A percentile compares a stretch with the other conserved stretches of the same genome.
Conservation (phyloP, 1,140 invertebrate genomes). For the Eueides isabella region DNA sequence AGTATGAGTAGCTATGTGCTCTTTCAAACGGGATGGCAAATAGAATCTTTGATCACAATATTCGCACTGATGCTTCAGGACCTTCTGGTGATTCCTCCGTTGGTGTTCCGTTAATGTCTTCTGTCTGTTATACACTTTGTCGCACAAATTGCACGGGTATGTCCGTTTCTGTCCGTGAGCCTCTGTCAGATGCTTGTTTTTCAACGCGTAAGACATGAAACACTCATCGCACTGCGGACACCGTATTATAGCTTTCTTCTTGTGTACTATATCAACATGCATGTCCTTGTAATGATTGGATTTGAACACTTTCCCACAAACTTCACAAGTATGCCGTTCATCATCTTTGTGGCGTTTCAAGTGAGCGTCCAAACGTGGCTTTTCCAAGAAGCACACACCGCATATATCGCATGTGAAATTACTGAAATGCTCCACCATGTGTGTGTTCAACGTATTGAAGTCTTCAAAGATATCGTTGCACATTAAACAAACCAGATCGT, state of each 20-base stretch:
- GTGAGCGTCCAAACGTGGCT: constrained; percentile 66
- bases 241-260: constrained; percentile 73
- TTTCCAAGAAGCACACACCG: constrained; percentile 72
- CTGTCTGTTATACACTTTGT: constrained; percentile 75
- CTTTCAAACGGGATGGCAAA: constrained; percentile 65
- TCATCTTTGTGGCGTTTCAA: constrained; percentile 70
- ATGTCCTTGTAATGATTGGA: constrained; percentile 76
- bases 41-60: constrained; percentile 75
- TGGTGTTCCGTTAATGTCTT: constrained; percentile 75
- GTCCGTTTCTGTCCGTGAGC: constrained; percentile 71
- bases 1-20: constrained; percentile 75
- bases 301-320: constrained; percentile 75
- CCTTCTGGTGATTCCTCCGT: constrained; percentile 70
- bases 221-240: constrained; percentile 73
- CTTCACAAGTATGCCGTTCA: constrained; percentile 69
- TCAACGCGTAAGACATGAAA: constrained; percentile 74
- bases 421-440: constrained; percentile 75
- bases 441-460: constrained; percentile 71
- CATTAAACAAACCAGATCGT: constrained; percentile 73
- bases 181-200: constrained; percentile 74
- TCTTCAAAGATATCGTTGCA: constrained; percentile 74
- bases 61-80: constrained; percentile 73
- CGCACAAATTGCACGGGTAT: constrained; percentile 75
- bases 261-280: constrained; percentile 76
- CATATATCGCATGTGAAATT: constrained; percentile 75